Evolutionary conservation across 2,113 vertebrate genomes (phyloP).

Genomic region (Hucho hucho): DNA sequence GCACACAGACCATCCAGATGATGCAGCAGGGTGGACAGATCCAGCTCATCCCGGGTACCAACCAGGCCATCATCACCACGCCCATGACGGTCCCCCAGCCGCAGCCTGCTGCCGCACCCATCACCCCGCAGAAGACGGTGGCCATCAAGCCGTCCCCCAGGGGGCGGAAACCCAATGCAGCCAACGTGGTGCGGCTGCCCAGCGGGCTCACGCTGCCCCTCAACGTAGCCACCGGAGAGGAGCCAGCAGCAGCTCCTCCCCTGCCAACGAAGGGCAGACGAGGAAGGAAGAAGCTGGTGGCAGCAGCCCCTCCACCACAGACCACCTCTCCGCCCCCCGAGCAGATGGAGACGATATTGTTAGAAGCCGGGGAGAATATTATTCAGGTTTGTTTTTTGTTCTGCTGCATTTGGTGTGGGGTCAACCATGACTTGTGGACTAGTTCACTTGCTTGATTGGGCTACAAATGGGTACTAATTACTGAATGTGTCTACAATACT

Average conservation of each 20-base stretch:
- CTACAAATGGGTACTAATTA: too few relatives aligned
- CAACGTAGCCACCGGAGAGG: slow-evolving; percentile 79
- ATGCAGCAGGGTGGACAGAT: slow-evolving; percentile 89
- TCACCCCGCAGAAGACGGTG: slow-evolving; percentile 83
- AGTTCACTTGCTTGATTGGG: too few relatives aligned
- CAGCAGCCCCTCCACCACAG: slow-evolving; percentile 57
- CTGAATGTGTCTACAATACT: too few relatives aligned
- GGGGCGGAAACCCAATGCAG: slow-evolving; percentile 61
- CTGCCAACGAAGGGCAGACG: slow-evolving; percentile 78
- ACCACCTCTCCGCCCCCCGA: slow-evolving; percentile 75
- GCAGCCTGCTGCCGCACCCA: slow-evolving; percentile 38
- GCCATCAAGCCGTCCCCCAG: slow-evolving; percentile 85
- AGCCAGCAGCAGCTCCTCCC: slow-evolving; percentile 55
- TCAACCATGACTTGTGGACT: too few relatives aligned
- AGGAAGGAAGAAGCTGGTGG: slow-evolving; percentile 80
- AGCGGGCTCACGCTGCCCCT: slow-evolving; percentile 82
- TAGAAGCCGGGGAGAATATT: slow-evolving; percentile 92
- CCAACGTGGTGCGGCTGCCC: slow-evolving; percentile 81
- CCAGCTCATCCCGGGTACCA: slow-evolving; percentile 92
- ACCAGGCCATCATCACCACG: slow-evolving; percentile 85
- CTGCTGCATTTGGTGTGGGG: too few relatives aligned
- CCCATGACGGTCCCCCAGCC: slow-evolving; percentile 69
- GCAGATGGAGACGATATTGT: slow-evolving; percentile 93
- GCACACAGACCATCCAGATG: slow-evolving; percentile 83
- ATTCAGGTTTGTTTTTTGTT: slow-evolving; percentile 76